Evolutionary conservation across 1,140 invertebrate genomes (phyloP).

Genomic region (Hycleus phaleratus): DNA sequence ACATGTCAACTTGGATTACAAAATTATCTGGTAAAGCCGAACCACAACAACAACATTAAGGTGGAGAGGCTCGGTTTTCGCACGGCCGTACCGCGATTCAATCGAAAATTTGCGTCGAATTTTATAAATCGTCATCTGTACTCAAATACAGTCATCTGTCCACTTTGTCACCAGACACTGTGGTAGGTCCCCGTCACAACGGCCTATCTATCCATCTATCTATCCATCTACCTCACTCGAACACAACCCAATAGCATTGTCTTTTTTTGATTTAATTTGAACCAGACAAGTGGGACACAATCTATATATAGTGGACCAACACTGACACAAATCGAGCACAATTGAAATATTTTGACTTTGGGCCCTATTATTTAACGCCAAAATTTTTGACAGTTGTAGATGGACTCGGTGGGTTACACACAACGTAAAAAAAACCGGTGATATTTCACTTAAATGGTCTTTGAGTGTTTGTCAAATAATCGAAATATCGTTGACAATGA

Average conservation of each 20-base stretch:
- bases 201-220: neutral
- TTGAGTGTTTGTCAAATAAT: neutral
- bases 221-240: constrained; percentile 9
- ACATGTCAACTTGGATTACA: constrained; percentile 11
- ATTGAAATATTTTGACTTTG: constrained; percentile 36
- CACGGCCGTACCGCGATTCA: no score
- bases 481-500: neutral
- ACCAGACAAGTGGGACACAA: constrained; percentile 6
- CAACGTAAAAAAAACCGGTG: neutral
- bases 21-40: constrained; percentile 7
- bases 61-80: no score
- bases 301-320: constrained; percentile 14
- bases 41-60: no score
- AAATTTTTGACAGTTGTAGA: constrained; percentile 35
- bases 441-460: neutral
- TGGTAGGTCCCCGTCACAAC: constrained; percentile 19
- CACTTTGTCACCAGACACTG: constrained; percentile 29
- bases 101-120: no score
- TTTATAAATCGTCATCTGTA: neutral
- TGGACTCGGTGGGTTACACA: constrained; percentile 24
- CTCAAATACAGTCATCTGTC: constrained; percentile 29
- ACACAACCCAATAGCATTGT: neutral
- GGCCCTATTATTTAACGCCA: constrained; percentile 33
- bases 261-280: constrained; percentile 13
- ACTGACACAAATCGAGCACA: constrained; percentile 14